Evolutionary conservation across 2,797 vertebrate genomes (phyloP).

Genomic region (Ctenopoma kingsleyae): DNA sequence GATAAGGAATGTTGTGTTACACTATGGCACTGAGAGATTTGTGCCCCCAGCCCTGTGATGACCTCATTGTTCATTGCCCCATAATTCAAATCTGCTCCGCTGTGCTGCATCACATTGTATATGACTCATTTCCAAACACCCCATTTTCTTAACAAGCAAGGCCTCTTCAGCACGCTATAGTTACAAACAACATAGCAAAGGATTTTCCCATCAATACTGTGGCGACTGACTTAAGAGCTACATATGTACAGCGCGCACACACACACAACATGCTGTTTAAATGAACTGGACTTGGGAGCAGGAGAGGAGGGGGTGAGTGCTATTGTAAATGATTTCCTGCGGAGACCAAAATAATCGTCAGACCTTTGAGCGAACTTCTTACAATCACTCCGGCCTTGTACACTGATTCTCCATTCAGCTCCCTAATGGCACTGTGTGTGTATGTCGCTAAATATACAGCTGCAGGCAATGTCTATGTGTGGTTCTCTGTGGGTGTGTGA

Average conservation of each 20-base stretch:
- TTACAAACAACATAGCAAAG: conserved; percentile 48
- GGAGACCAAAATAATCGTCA: conserved; percentile 81
- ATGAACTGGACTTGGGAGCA: conserved; percentile 52
- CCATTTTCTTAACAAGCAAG: conserved; percentile 70
- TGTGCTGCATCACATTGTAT: conserved; percentile 79
- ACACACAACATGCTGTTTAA: conserved; percentile 50
- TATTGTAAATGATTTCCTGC: conserved; percentile 84
- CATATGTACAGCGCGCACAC: not conserved
- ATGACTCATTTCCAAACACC: conserved; percentile 76
- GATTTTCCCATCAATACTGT: conserved; percentile 60
- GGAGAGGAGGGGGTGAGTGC: conserved; percentile 33
- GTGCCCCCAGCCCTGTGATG: conserved; percentile 76
- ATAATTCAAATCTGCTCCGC: conserved; percentile 82
- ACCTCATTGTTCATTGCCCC: conserved; percentile 83
- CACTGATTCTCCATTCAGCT: conserved; percentile 72
- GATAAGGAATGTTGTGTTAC: conserved; percentile 72
- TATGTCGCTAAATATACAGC: conserved; percentile 71
- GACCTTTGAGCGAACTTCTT: conserved; percentile 78
- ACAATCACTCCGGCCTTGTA: conserved; percentile 79
- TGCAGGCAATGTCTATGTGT: conserved; percentile 53
- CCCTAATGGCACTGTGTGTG: conserved; percentile 66
- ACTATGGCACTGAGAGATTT: conserved; percentile 66
- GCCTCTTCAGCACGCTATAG: conserved; percentile 45
- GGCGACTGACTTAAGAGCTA: conserved; percentile 50
- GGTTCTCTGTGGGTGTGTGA: conserved; percentile 26